Evolutionary conservation across 2,797 vertebrate species (phyloP), one percentile per base, ranked within the genome.

Genomic region (Meriones psammophilus): DNA sequence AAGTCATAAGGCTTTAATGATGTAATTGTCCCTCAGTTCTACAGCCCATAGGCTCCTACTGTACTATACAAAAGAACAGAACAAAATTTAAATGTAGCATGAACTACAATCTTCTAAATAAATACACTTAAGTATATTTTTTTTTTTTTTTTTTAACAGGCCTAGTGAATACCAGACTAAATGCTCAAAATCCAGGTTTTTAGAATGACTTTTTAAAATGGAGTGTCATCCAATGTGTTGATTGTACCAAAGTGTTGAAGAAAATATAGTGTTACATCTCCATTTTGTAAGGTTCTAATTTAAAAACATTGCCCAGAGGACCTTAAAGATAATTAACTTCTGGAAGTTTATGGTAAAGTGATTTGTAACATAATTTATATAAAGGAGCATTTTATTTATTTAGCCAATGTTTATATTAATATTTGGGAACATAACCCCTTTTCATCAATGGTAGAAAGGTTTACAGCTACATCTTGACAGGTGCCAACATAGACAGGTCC

Each of bases 341-440:
- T 76, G 95, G 78, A 92, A 91, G 58, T 33, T 39, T 33, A 78
- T 69, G 4, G 7, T 36, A 69, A 96, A 89, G 42, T 88, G 22
- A 85, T 88, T 94, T 56, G 91, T 64, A 46, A 73, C 62, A 17
- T 83, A 93, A 91, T 62, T 78, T 60, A 60, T 50, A 77, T 85
- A 24, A 88, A 88, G 62, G 1, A 24, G 33, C 24, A n/a, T 22
- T 90, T 80, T 89, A n/a, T 68, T 92, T 90, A n/a, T 64, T 77
- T 83, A 39, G 83, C 56, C 88, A 74, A 81, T 54, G 39, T 39
- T 73, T 73, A 18, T 73, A 73, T 39, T 78, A 91, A 92, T 89
- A 74, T 85, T 58, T 96, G 73, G 26, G 4, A 74, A 86, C 10
- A 54, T 56, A 89, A 89, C 14, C 80, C 28, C 36, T 91, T 66